phyloP scores from a whole-genome alignment of 2,113 vertebrate genomes.

The Rhea pennata region DNA sequence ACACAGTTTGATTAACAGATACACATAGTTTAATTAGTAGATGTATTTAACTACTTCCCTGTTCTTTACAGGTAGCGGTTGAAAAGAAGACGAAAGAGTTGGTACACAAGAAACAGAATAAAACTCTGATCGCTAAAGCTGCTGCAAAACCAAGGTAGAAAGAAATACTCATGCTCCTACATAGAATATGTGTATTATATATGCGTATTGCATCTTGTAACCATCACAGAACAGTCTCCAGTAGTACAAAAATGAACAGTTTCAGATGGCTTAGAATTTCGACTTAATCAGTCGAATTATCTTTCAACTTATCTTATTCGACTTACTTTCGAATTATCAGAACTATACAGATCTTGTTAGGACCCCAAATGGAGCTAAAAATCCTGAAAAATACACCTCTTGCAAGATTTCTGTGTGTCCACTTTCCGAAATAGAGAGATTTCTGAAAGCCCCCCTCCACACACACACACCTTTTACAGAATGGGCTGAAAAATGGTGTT shows the following conservation, averaged over 20 bases:
- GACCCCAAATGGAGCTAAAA: background rate
- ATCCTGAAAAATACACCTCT: background rate
- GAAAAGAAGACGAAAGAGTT: background rate
- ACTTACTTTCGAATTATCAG: no score
- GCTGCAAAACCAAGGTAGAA: background rate
- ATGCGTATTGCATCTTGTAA: background rate
- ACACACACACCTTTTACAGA: background rate
- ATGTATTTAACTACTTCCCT: background rate
- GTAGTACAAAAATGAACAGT: background rate
- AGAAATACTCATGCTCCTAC: background rate
- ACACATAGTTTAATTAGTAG: background rate
- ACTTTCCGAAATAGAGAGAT: background rate
- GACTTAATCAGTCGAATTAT: no score
- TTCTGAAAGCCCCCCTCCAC: background rate
- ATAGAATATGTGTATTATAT: background rate
- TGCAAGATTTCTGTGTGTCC: background rate
- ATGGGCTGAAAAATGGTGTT: background rate
- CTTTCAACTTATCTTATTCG: no score
- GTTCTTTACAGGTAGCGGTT: background rate
- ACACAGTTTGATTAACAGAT: background rate
- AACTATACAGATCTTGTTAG: background rate
- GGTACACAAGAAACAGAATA: background rate
- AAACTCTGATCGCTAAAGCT: background rate
- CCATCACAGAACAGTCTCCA: background rate
- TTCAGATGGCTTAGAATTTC: background rate